Base-by-base conservation (phyloP, 2,113 vertebrate genomes). In the Psammodynastes pulverulentus region DNA sequence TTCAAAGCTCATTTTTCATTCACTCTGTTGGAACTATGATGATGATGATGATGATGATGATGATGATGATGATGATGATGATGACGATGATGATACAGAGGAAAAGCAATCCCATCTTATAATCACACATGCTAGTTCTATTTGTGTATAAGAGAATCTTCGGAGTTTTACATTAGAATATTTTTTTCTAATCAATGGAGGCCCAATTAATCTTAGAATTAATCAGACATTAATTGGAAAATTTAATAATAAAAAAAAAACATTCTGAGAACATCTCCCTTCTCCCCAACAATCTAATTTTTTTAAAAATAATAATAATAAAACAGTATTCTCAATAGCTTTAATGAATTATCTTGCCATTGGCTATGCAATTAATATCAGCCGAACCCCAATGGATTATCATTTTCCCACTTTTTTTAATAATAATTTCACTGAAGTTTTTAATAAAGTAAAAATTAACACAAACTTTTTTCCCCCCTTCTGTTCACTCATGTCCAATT, bases 291-390 rank as follows among this genome's bases (percentile, higher is more conserved):
- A n/a, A 88, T 88, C 15, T 43, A 53, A 72, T 45, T 58, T 54
- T 86, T 91, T 67, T 86, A 53, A 8, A 56, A 87, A 49, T n/a
- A n/a, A n/a, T n/a, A n/a, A n/a, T 87, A 17, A 91, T 23, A 87
- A 24, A 23, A 29, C 3, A 62, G 34, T 43, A 72, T 91, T 91
- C 67, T 58, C 54, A 39, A 88, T 23, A 79, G 58, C 58, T 88
- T 79, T 92, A 79, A 92, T 92, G 91, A 88, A 92, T 92, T 92
- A 92, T 79, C 58, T 49, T 88, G 48, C 91, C 58, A 52, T 88
- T 79, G 91, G 86, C 56, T 88, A 53, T 48, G 34, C 48, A 92
- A 24, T 45, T 53, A 45, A n/a, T 53, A 88, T 79, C 49, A 88
- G 86, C 3, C 54, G 15, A 79, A 92, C 39, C 58, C 58, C 86